Evolutionary conservation across 1,140 invertebrate species (phyloP).

Genomic region (Bombyx mandarina): DNA sequence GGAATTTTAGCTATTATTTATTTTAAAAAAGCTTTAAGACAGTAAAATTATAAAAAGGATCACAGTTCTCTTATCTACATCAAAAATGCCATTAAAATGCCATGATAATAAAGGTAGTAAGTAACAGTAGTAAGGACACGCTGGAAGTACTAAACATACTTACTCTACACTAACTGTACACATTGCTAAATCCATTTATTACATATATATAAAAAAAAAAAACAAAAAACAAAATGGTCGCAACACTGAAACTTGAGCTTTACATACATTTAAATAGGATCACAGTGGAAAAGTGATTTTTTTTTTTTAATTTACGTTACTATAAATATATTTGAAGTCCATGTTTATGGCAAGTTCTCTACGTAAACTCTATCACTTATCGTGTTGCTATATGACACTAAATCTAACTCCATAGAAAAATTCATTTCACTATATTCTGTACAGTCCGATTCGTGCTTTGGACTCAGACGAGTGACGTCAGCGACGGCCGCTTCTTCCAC

Average conservation of each 20-base stretch:
- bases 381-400: slow-evolving; percentile 45
- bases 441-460: slow-evolving; percentile 19
- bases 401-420: slow-evolving; percentile 62
- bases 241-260: slow-evolving; percentile 58
- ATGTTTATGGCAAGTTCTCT: slow-evolving; percentile 62
- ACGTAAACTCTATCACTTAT: slow-evolving; percentile 55
- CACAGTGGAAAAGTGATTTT: slow-evolving; percentile 70
- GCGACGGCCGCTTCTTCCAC: no score
- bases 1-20: no score
- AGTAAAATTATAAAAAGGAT: slow-evolving; percentile 2
- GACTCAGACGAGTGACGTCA: not conserved
- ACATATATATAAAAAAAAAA: not conserved
- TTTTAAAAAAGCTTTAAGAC: not conserved
- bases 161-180: slow-evolving; percentile 56
- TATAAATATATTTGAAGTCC: slow-evolving; percentile 63
- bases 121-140: slow-evolving; percentile 62
- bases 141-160: slow-evolving; percentile 52
- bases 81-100: slow-evolving; percentile 25
- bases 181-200: slow-evolving; percentile 24
- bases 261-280: slow-evolving; percentile 63
- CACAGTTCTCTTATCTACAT: slow-evolving; percentile 5
- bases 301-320: slow-evolving; percentile 32
- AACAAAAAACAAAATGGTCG: slow-evolving; percentile 38
- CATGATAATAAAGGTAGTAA: slow-evolving; percentile 40
- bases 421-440: slow-evolving; percentile 52